Percentiles rank a stretch among this genome's conserved stretches.
phyloP scores from a whole-genome alignment of 1,140 invertebrate species.

The Procambarus clarkii region DNA sequence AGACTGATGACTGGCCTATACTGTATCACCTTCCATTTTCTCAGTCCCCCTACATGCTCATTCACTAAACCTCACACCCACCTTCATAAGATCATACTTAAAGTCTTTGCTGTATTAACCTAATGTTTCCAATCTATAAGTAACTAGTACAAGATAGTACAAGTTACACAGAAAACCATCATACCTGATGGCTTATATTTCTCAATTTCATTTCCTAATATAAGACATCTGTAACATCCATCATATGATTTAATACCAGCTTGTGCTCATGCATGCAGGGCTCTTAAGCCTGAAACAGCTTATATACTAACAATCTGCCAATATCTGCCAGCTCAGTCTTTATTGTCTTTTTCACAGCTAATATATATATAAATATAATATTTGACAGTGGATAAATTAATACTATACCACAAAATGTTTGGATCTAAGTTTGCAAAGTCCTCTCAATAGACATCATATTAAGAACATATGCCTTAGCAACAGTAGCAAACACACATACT shows the following conservation, averaged over 20 bases:
- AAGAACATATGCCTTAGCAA: not conserved
- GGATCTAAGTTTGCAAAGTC: not conserved
- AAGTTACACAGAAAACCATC: too few species aligned
- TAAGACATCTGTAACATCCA: not conserved
- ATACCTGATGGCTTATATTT: too few species aligned
- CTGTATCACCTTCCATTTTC: too few species aligned
- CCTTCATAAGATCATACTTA: too few species aligned
- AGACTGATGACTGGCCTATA: too few species aligned
- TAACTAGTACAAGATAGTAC: too few species aligned
- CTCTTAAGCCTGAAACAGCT: not conserved
- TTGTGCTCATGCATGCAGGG: slow-evolving; percentile 23
- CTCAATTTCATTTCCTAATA: not conserved
- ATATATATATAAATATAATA: too few species aligned
- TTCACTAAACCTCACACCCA: too few species aligned
- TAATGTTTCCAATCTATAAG: not conserved
- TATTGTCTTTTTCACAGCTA: not conserved
- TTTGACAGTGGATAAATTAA: not conserved
- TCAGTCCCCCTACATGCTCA: too few species aligned
- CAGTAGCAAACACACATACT: too few species aligned
- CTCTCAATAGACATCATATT: not conserved
- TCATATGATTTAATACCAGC: not conserved
- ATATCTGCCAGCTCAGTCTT: not conserved
- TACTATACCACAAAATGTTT: not conserved
- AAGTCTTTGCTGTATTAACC: not conserved
- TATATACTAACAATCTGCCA: not conserved